These are phyloP conservation scores for Tangara arthus DNA, from an alignment of 2,797 vertebrate species.

Conservation along the genomic window DNA sequence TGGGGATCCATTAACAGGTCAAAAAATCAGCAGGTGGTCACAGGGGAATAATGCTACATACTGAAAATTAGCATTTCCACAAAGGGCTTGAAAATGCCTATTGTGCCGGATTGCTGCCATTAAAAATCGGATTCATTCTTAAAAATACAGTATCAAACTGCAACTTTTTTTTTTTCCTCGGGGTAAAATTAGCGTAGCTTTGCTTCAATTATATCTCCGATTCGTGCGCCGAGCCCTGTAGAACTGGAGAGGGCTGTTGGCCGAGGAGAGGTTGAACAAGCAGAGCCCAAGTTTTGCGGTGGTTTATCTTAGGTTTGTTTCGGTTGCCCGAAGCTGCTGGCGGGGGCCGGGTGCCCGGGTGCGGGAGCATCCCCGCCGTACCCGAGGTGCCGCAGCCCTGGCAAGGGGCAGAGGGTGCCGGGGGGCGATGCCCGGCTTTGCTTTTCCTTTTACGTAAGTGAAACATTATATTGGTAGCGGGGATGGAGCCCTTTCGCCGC, in stretches of 20 bases:
- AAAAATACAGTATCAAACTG: slow-evolving; percentile 23
- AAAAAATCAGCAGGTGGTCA: slow-evolving; percentile 78
- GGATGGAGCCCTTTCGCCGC: slow-evolving; percentile 13
- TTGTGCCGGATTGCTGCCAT: slow-evolving; percentile 67
- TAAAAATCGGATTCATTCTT: neutral
- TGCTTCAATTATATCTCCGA: neutral
- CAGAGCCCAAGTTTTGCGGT: neutral
- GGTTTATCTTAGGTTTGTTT: neutral
- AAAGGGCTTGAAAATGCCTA: slow-evolving; percentile 62
- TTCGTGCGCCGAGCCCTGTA: neutral
- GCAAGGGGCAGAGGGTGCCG: neutral
- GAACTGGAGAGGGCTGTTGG: too few relatives aligned
- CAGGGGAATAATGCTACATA: slow-evolving; percentile 20
- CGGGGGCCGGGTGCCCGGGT: neutral
- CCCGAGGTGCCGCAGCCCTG: neutral
- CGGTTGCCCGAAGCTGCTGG: neutral
- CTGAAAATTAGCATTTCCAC: slow-evolving; percentile 74
- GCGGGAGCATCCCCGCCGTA: neutral
- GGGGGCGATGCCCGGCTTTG: neutral
- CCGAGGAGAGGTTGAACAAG: neutral
- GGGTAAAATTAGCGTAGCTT: neutral
- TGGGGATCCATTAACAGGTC: slow-evolving; percentile 86
- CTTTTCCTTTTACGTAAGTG: slow-evolving; percentile 17
- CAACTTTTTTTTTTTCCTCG: neutral
- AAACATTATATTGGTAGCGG: slow-evolving; percentile 39